phyloP scores from a whole-genome alignment of 2,113 vertebrate genomes.

The Phalacrocorax brasilianus region DNA sequence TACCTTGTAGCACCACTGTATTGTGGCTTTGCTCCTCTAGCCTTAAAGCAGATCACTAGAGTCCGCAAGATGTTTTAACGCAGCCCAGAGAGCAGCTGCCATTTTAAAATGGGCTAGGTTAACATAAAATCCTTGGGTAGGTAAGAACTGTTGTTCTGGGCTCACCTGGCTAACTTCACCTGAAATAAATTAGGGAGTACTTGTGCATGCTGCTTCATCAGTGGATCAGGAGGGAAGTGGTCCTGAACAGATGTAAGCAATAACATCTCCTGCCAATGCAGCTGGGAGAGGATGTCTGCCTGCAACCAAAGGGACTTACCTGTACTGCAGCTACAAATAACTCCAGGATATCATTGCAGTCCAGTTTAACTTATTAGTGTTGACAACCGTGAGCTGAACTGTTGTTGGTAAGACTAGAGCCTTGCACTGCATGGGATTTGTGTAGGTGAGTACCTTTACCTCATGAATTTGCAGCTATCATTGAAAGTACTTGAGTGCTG shows the following conservation, averaged over 20 bases:
- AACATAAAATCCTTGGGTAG: background rate
- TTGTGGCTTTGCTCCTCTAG: background rate
- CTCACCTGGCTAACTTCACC: slow-evolving; percentile 15
- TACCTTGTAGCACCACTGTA: background rate
- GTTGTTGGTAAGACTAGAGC: background rate
- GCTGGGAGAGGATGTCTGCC: background rate
- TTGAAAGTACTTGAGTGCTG: background rate
- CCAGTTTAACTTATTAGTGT: background rate
- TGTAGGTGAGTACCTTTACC: background rate
- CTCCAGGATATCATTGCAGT: background rate
- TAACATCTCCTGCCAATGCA: slow-evolving; percentile 32
- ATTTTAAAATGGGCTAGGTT: background rate
- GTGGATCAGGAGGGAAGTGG: background rate
- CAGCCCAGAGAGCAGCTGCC: background rate
- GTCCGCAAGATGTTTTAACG: background rate
- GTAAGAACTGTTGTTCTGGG: background rate
- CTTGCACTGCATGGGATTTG: background rate
- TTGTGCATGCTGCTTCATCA: background rate
- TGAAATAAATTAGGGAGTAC: background rate
- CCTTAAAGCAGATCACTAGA: background rate
- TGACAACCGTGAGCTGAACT: background rate
- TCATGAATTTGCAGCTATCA: background rate
- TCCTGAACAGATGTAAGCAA: slow-evolving; percentile 31
- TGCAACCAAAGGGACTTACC: background rate
- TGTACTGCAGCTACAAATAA: background rate